Evolutionary conservation across 2,113 vertebrate genomes (phyloP).

Genomic region (Fregata magnificens): DNA sequence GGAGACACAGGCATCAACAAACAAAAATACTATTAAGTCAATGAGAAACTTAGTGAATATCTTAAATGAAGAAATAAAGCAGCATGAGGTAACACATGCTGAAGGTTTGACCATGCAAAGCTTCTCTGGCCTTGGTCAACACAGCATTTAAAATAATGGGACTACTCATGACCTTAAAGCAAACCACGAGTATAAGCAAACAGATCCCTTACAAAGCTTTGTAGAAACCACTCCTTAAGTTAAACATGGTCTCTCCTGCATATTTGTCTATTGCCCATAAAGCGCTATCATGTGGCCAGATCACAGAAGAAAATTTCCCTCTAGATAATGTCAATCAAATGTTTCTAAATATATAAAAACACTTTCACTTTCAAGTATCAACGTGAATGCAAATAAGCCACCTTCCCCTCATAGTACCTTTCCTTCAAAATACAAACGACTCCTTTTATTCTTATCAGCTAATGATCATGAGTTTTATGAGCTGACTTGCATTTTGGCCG

Average conservation of each 20-base stretch:
- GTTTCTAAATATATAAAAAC: not conserved
- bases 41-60: not conserved
- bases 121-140: not conserved
- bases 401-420: not conserved
- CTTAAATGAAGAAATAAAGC: not conserved
- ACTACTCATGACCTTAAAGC: not conserved
- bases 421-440: not conserved
- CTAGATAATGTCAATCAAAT: not conserved
- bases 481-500: not conserved
- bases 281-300: not conserved
- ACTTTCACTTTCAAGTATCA: not conserved
- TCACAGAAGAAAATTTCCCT: not conserved
- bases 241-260: rapidly evolving
- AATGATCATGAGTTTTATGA: not conserved
- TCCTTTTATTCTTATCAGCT: not conserved
- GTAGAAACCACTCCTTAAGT: not conserved
- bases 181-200: not conserved
- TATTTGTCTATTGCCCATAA: not conserved
- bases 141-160: not conserved
- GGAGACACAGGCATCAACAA: not conserved
- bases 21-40: not conserved
- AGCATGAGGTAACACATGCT: not conserved
- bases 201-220: not conserved
- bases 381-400: not conserved
- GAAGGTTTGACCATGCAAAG: not conserved